phyloP scores from a whole-genome alignment of 2,888 invertebrate genomes.

The Napeogenes sylphis region DNA sequence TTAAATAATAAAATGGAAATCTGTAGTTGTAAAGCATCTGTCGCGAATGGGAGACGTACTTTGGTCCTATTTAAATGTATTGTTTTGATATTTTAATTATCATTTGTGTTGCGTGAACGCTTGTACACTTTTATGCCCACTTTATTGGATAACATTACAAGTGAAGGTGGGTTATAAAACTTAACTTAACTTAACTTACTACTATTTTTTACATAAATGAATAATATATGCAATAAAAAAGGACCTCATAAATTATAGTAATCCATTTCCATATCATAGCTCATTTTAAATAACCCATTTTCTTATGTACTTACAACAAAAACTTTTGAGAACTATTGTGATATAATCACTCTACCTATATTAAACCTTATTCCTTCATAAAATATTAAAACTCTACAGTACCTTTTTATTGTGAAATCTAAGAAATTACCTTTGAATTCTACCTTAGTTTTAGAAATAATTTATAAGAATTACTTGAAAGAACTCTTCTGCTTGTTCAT shows the following conservation, averaged over 20 bases:
- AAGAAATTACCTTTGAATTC: too few relatives aligned
- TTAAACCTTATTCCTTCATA: too few relatives aligned
- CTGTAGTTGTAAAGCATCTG: constrained; percentile 45
- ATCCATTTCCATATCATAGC: background rate
- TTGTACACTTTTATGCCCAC: constrained; percentile 61
- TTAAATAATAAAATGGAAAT: constrained; percentile 46
- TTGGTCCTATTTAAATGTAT: constrained; percentile 4
- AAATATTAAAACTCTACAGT: too few relatives aligned
- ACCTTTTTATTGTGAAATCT: too few relatives aligned
- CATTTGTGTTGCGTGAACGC: constrained; percentile 20
- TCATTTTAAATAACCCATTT: too few relatives aligned
- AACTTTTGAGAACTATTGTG: too few relatives aligned
- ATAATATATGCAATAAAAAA: background rate
- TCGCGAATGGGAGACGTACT: constrained; percentile 29
- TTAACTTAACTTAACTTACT: too few relatives aligned
- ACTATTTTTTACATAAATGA: background rate
- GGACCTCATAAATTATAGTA: constrained; percentile 6
- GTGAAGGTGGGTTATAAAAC: constrained; percentile 32
- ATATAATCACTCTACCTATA: too few relatives aligned
- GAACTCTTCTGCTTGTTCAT: too few relatives aligned
- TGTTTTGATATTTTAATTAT: constrained; percentile 3
- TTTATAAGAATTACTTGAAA: too few relatives aligned
- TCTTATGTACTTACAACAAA: too few relatives aligned
- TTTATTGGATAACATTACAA: constrained; percentile 49
- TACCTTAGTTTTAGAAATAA: too few relatives aligned